phyloP scores from a whole-genome alignment of 2,888 invertebrate species.

The Megalurothrips usitatus region DNA sequence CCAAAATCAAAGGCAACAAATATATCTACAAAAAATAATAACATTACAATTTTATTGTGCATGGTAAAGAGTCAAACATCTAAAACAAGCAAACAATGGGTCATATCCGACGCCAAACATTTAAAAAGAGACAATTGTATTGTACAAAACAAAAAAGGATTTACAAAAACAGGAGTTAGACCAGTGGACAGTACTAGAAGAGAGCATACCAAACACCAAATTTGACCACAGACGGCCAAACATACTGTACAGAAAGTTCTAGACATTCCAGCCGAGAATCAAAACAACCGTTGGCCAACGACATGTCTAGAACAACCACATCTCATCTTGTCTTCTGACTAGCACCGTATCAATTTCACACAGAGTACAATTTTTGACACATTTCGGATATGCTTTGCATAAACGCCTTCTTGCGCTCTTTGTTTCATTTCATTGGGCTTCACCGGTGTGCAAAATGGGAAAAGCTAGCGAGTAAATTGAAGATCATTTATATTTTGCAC shows the following conservation, averaged over 20 bases:
- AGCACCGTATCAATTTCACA: constrained; percentile 20
- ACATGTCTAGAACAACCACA: not conserved
- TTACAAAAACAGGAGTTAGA: constrained; percentile 14
- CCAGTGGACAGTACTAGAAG: constrained; percentile 24
- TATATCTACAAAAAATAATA: constrained; percentile 12
- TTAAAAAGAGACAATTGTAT: not conserved
- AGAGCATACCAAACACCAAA: constrained; percentile 22
- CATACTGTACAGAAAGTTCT: constrained; percentile 19
- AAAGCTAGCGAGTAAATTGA: constrained; percentile 8
- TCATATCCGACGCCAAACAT: not conserved
- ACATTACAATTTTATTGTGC: constrained; percentile 21
- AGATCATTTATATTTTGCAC: constrained; percentile 14
- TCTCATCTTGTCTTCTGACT: constrained; percentile 22
- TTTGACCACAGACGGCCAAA: constrained; percentile 7
- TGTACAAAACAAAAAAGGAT: not conserved
- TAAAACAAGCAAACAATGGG: not conserved
- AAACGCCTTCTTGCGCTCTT: not conserved
- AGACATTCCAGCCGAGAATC: not conserved
- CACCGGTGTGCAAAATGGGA: constrained; percentile 7
- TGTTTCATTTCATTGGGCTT: not conserved
- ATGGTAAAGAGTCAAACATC: constrained; percentile 13
- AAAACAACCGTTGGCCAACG: not conserved
- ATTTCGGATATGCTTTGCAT: not conserved
- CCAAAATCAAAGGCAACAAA: constrained; percentile 17
- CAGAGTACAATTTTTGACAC: not conserved